These are phyloP conservation scores for Phalacrocorax brasilianus DNA, from an alignment of 2,113 vertebrate species.

Conservation along the genomic window DNA sequence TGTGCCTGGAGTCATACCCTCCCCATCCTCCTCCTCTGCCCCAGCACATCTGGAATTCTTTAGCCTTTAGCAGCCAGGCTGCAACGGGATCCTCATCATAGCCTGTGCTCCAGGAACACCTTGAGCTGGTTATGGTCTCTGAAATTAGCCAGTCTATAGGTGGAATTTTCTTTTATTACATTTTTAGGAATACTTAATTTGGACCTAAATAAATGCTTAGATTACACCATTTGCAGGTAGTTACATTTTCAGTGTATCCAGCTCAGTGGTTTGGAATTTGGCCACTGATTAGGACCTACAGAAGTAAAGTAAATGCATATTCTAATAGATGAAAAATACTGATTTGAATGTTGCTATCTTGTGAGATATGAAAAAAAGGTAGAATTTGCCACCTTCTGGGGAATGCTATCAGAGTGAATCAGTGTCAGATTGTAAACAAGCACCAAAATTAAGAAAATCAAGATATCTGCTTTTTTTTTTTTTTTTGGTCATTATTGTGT, in stretches of 20 bases:
- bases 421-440: not conserved
- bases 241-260: not conserved
- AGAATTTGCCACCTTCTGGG: not conserved
- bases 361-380: not conserved
- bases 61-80: not conserved
- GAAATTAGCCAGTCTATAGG: not conserved
- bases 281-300: not conserved
- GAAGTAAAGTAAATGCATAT: not conserved
- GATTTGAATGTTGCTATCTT: rapidly evolving
- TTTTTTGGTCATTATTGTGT: not conserved
- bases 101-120: not conserved
- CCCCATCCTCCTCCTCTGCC: not conserved
- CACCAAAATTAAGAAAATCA: not conserved
- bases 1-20: not conserved
- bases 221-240: not conserved
- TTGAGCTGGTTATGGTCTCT: constrained; percentile 30
- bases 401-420: not conserved
- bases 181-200: not conserved
- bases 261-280: not conserved
- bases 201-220: not conserved
- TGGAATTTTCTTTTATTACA: not conserved
- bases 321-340: not conserved
- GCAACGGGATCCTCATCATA: not conserved
- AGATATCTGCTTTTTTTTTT: not conserved
- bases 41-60: constrained; percentile 31